Base-by-base conservation (phyloP, 2,113 vertebrate genomes). In the Sakesphorus luctuosus region DNA sequence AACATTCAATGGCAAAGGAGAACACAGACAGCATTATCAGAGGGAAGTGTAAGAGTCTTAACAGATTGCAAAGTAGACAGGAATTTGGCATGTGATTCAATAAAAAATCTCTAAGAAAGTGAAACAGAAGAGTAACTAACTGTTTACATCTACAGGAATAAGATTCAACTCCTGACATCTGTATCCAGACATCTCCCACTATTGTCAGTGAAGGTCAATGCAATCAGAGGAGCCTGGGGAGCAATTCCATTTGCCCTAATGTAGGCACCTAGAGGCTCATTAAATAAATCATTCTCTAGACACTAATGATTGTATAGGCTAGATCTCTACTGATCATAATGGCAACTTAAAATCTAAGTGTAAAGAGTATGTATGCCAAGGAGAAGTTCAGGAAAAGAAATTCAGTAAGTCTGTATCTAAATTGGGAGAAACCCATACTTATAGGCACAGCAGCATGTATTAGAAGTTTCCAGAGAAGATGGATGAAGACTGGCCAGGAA, bases 221-320 rank as follows among this genome's bases (percentile, higher is more conserved):
- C 33, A 89, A 55, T 75, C 77, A 81, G 68, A 84, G 61, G 62
- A 87, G 69, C 17, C 77, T 74, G 29, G 69, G 87, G 84, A 87
- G 35, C 55, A 68, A 85, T 91, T 95, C 61, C 59, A 55, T 65
- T 94, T 81, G 56, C 56, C 53, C 56, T 72, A 61, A 69, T 1
- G 1, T 17, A 89, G 50, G 61, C 16, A 74, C 35, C 50, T 44
- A 38, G 43, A 89, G 66, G 33, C 38, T 87, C 69, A 75, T 78
- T 78, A 93, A 91, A 89, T 59, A 87, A 84, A 94, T 78, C 61
- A 84, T 67, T 87, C 74, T 75, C 52, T 29, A 79, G 77, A 89
- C 69, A 72, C 47, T 89, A 87, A 44, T 94, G 89, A 78, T 66
- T 35, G 38, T n/a, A 84, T 56, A 63, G 73, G 58, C 43, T 89